Evolutionary conservation across 2,113 vertebrate species (phyloP).

Genomic region (Tauraco erythrolophus): DNA sequence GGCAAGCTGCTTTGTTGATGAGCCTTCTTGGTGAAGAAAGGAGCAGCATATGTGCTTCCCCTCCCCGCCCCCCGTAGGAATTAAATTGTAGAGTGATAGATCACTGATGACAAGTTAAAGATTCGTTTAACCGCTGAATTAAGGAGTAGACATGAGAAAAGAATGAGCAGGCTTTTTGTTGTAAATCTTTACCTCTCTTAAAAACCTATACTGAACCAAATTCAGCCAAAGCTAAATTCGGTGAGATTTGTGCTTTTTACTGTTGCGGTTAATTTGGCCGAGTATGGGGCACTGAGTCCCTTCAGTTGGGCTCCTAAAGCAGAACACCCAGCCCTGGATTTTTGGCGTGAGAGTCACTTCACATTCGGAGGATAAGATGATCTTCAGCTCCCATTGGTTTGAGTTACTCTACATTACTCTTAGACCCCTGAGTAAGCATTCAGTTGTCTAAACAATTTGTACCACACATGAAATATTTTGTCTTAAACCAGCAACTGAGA

Average conservation of each 20-base stretch:
- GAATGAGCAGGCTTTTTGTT: neutral
- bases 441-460: accelerated
- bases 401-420: neutral
- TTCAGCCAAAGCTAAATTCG: neutral
- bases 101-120: neutral
- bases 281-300: neutral
- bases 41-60: neutral
- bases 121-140: neutral
- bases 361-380: neutral
- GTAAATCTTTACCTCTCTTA: neutral
- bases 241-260: neutral
- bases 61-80: neutral
- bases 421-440: neutral
- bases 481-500: neutral
- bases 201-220: neutral
- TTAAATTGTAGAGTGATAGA: neutral
- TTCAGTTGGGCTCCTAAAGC: neutral
- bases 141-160: neutral
- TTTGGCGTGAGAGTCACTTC: neutral
- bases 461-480: neutral
- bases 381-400: neutral
- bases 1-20: neutral
- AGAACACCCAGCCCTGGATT: accelerated
- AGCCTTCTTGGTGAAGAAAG: conserved; percentile 39
- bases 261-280: neutral